Base-by-base conservation (phyloP, 1,140 invertebrate genomes). In the Drosophila mauritiana region DNA sequence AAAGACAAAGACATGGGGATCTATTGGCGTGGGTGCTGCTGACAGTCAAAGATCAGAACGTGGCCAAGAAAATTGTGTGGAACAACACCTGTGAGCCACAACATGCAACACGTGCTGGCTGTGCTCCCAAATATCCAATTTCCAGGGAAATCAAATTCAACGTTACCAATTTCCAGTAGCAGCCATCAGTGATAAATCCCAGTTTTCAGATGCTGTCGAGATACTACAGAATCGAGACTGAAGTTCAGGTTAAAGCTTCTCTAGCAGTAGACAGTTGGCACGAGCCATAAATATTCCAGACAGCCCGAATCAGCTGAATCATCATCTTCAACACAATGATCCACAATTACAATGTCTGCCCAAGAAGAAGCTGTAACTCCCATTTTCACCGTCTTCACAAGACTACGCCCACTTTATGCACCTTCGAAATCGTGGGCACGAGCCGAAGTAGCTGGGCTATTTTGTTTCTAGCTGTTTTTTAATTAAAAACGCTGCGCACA, bases 331-430 rank as follows among this genome's bases (percentile, higher is more conserved):
- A 52, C 58, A 40, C 48, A 62, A 68, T 48, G 36, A 65, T 64
- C 75, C 45, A 45, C 83, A 86, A 86, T 84, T 84, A 85, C 81
- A 85, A 85, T 49, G 46, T 59, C 65, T 77, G 63, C 42, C 1
- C 59, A 11, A 69, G 51, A 69, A 70, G 64, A 70, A 56, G 49
- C 64, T 56, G 36, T 48, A 15, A 12, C 37, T 39, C 49, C 42
- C 37, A 42, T 37, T 11, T 40, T 67, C 54, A 31, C 48, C 17
- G 46, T 11, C 15, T 3, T 11, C 13, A 12, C n/a, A 59, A 49
- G 55, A 43, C 53, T 52, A 83, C 83, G 84, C 84, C 83, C 84
- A 88, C 83, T 89, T 88, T 89, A 73, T 64, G 72, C 83, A 88
- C 83, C 84, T 86, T 58, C 34, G 36, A 48, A 54, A 20, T 40